Evolutionary conservation across 2,113 vertebrate species (phyloP).

Genomic region (Toxotes chatareus): DNA sequence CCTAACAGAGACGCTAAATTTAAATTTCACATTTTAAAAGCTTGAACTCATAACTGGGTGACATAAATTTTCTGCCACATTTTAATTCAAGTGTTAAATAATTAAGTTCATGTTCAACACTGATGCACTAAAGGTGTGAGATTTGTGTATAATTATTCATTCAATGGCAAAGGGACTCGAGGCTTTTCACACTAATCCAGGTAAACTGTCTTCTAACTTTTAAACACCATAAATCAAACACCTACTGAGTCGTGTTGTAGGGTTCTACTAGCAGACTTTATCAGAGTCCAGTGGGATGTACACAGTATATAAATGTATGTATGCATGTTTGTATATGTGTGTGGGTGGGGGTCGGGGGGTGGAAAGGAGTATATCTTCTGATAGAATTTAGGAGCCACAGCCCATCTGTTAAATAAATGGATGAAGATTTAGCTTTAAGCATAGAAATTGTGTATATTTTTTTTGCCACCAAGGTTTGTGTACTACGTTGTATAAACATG

Average conservation of each 20-base stretch:
- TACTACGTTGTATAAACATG: neutral
- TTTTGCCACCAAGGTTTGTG: neutral
- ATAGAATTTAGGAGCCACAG: constrained; percentile 5
- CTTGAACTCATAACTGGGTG: neutral
- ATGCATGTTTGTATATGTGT: constrained; percentile 1
- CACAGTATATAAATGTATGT: neutral
- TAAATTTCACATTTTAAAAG: neutral
- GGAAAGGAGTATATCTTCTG: neutral
- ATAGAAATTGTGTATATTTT: neutral
- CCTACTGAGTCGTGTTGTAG: constrained; percentile 6
- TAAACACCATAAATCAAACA: neutral
- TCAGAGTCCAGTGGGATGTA: neutral
- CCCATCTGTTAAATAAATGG: neutral
- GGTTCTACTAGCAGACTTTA: neutral
- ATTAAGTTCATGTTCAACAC: neutral
- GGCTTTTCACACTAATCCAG: neutral
- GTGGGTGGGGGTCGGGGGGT: constrained; percentile 1
- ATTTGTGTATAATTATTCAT: neutral
- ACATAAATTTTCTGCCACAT: neutral
- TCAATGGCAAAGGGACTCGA: neutral
- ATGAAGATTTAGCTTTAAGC: neutral
- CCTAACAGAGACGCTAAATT: neutral
- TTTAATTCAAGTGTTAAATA: neutral
- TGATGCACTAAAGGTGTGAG: neutral
- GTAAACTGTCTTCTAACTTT: neutral